Base-by-base conservation (phyloP, 2,113 vertebrate genomes). In the Thalassarche chlororhynchos region DNA sequence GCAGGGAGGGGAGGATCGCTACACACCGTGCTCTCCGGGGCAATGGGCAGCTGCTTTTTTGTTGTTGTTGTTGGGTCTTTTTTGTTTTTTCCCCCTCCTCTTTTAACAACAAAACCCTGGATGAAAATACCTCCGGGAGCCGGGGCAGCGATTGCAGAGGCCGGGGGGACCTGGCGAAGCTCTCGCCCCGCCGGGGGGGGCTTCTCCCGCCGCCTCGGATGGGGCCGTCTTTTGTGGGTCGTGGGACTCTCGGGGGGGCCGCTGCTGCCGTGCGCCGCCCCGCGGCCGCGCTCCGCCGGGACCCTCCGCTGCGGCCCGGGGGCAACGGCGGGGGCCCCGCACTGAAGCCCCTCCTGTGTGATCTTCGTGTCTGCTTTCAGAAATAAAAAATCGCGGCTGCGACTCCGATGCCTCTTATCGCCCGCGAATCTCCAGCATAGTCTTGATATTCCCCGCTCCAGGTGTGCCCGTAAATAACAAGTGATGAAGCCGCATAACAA, bases 41-140 rank as follows among this genome's bases (percentile, higher is more conserved):
- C 69, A 95, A 17, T 75, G 86, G 65, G 82, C 95, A 91, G 95
- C 94, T 94, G 84, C 92, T 86, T 90, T 95, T 82, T 94, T 89
- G 68, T 87, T 96, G 65, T 68, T 92, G 75, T 46, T 90, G 49
- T 36, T 65, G 77, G 42, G 49, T n/a, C 14, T 69, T 46, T 29
- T 58, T 31, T 60, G 20, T 29, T 58, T 26, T 60, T 25, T 6
- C 26, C 21, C 13, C 24, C 12, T 4, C 34, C 40, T 12, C n/a
- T 60, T 62, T 58, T 57, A 81, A 60, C 71, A 79, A 66, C 38
- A 68, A 13, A 84, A 38, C 60, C 34, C 64, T 10, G 77, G 40
- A 21, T 57, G 81, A 40, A 32, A 89, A 68, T 71, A 69, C 61
- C 89, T 57, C 46, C 13, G 64, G 84, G 77, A 89, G 61, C 44